These are phyloP conservation scores for Lamproptera curius DNA, from an alignment of 2,888 invertebrate genomes.

Conservation along the genomic window DNA sequence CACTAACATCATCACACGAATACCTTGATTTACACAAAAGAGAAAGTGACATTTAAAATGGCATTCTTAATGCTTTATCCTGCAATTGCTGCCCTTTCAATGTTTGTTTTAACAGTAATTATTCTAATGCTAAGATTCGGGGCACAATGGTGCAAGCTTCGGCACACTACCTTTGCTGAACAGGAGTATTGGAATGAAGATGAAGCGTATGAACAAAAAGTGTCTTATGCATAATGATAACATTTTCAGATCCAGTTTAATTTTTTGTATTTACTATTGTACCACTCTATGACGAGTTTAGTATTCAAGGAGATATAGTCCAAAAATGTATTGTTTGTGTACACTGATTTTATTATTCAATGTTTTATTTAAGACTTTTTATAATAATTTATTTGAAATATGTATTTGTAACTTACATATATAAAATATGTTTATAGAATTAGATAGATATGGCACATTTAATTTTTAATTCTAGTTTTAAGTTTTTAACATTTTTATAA, in stretches of 20 bases:
- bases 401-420: neutral
- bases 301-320: no score
- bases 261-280: neutral
- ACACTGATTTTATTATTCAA: no score
- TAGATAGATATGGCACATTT: neutral
- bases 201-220: constrained; percentile 80
- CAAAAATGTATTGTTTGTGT: neutral
- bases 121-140: constrained; percentile 87
- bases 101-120: constrained; percentile 86
- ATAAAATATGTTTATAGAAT: constrained; percentile 7
- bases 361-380: no score
- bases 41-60: constrained; percentile 90
- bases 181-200: constrained; percentile 82
- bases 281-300: no score
- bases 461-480: neutral
- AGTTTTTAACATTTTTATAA: neutral
- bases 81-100: constrained; percentile 83
- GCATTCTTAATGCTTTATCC: constrained; percentile 88
- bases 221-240: constrained; percentile 71
- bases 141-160: constrained; percentile 82
- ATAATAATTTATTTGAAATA: neutral
- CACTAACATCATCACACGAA: constrained; percentile 64
- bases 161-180: constrained; percentile 82
- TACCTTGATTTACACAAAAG: constrained; percentile 85
- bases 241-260: neutral